These are phyloP conservation scores for Machimus atricapillus DNA, from an alignment of 2,888 invertebrate species.

Conservation along the genomic window DNA sequence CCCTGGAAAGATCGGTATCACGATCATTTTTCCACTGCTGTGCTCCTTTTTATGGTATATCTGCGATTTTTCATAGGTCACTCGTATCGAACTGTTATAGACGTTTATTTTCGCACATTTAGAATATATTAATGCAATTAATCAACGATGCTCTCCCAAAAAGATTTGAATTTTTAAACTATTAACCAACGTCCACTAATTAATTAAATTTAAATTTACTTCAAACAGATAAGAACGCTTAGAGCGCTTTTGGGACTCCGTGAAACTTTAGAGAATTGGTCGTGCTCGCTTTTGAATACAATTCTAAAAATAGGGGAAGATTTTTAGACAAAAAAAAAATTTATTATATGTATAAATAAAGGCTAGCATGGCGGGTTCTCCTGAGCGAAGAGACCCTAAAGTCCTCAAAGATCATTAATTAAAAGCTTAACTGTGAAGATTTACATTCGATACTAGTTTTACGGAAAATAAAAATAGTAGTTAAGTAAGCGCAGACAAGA, in stretches of 20 bases:
- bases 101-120: background rate
- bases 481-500: conserved; percentile 46
- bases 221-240: background rate
- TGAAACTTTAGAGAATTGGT: background rate
- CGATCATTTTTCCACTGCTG: background rate
- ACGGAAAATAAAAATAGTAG: background rate
- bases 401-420: conserved; percentile 54
- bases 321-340: conserved; percentile 50
- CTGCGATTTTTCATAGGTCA: background rate
- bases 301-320: conserved; percentile 59
- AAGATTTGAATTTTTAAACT: background rate
- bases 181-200: background rate
- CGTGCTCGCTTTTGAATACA: conserved; percentile 50
- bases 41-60: background rate
- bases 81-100: background rate
- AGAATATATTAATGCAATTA: background rate
- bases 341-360: background rate
- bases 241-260: background rate
- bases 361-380: background rate
- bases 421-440: conserved; percentile 62
- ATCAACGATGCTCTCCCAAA: background rate
- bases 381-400: conserved; percentile 49
- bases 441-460: background rate
- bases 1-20: background rate
- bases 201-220: background rate